Evolutionary conservation across 1,140 invertebrate species (phyloP), one percentile per base, ranked within the genome.

Genomic region (Gyrodactylus bullatarudis): DNA sequence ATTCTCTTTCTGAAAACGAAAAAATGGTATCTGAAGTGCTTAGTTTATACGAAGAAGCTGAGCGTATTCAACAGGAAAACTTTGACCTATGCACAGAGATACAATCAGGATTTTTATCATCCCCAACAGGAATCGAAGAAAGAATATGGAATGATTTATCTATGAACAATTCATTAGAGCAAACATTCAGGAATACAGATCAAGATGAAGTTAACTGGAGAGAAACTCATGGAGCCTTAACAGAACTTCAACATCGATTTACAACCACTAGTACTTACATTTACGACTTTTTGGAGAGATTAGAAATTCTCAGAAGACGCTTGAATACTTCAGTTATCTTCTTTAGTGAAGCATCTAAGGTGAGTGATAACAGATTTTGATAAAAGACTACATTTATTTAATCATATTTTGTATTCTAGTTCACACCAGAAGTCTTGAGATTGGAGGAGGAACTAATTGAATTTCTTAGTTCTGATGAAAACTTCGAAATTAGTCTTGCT

Each of bases 281-380:
- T 54, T 54, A n/a, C n/a, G 34, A 73, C 23, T 73, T 73, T 69
- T n/a, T 26, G 20, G 22, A 73, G 25, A 23, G 26, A 23, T 34
- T 73, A 20, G 72, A 73, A 26, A 26, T 20, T 68, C 21, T 23
- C 1, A 73, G 72, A 26, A 8, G 72, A 16, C n/a, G 23, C 20
- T 69, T 73, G 23, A 73, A 73, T 73, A 21, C n/a, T 8, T 24
- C 72, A 22, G 72, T 73, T 1, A 73, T 73, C 20, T 73, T 73
- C 26, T 73, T 68, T 26, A 73, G 72, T 69, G 72, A 73, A 73
- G 34, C 68, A 71, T 21, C 21, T 16, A 71, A 20, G 2, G 70
- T 71, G 24, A 71, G 70, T 24, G 34, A 54, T 16, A 54, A 16
- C n/a, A 54, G 34, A n/a, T n/a, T 54, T 54, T 54, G 8, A 16